These are phyloP conservation scores for Poeciliopsis occidentalis DNA, from an alignment of 2,113 vertebrate genomes.

Conservation along the genomic window DNA sequence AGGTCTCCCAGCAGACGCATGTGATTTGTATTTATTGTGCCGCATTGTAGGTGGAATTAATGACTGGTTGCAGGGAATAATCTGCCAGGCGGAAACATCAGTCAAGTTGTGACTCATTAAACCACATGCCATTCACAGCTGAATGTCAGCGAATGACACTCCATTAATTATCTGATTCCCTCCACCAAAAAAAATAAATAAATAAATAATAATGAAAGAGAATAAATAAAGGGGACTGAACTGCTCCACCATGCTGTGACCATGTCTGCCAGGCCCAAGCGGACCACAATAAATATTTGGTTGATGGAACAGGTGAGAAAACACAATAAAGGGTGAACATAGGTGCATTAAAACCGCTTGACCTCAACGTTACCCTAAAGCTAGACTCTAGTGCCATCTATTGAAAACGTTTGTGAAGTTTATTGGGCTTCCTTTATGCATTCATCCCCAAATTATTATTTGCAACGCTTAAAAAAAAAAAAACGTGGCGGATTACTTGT, in stretches of 20 bases:
- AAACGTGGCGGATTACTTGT: constrained; percentile 41
- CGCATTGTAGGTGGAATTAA: constrained; percentile 38
- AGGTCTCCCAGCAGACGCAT: constrained; percentile 43
- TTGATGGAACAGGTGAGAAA: constrained; percentile 22
- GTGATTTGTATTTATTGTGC: constrained; percentile 42
- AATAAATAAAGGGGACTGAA: background rate
- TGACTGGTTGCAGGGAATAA: constrained; percentile 4
- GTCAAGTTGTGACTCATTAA: constrained; percentile 23
- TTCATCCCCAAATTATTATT: background rate
- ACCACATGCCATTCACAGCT: constrained; percentile 14
- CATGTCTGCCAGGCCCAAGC: constrained; percentile 18
- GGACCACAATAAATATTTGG: constrained; percentile 13
- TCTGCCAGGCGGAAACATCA: constrained; percentile 11
- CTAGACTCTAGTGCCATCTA: constrained; percentile 98
- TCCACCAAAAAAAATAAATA: background rate
- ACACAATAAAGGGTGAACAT: constrained; percentile 44
- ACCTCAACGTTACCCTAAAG: constrained; percentile 83
- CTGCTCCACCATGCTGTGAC: constrained; percentile 11
- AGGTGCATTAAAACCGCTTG: constrained; percentile 67
- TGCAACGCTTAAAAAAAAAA: background rate
- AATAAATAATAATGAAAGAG: too few species aligned
- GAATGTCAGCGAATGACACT: constrained; percentile 41
- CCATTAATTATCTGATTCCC: background rate
- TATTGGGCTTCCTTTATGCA: background rate
- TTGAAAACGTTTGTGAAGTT: constrained; percentile 80